A percentile compares a stretch with the other conserved stretches of the same genome.
These are phyloP conservation scores for Phenganax marumi DNA, from an alignment of 92 coral and sea anemone species.

Conservation along the genomic window DNA sequence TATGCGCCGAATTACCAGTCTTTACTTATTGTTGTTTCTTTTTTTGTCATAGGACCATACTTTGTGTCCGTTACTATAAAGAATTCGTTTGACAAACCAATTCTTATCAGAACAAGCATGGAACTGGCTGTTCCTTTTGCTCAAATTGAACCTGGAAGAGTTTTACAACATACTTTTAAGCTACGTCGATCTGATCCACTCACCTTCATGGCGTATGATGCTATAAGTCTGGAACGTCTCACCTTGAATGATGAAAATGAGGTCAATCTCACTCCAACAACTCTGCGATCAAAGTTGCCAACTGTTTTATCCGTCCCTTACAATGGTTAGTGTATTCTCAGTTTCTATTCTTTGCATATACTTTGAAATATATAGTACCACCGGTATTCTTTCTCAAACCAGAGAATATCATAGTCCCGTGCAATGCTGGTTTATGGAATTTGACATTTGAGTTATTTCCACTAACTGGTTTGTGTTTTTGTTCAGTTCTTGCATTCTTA, in stretches of 20 bases:
- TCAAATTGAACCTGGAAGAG: not conserved
- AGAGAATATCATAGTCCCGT: too few species aligned
- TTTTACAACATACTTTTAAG: not conserved
- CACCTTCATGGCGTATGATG: not conserved
- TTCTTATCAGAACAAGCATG: not conserved
- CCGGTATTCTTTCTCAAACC: too few species aligned
- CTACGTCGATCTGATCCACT: not conserved
- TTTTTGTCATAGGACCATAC: not conserved
- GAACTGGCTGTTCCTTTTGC: not conserved
- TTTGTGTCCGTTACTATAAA: not conserved
- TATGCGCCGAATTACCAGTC: too few species aligned
- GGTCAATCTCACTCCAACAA: constrained; percentile 2
- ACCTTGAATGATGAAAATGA: not conserved
- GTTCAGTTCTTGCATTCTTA: too few species aligned
- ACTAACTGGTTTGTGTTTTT: too few species aligned
- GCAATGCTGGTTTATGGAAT: too few species aligned
- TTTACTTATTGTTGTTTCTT: not conserved
- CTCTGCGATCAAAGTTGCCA: not conserved
- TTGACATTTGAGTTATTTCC: too few species aligned
- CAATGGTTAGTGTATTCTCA: not conserved
- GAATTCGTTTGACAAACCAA: not conserved
- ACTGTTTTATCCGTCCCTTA: not conserved
- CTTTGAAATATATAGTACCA: too few species aligned
- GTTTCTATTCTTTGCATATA: too few species aligned
- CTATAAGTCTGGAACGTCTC: not conserved